Percentiles rank a stretch among this genome's conserved stretches.
Conservation (phyloP, 2,888 invertebrate species). For the Eristalinus aeneus region DNA sequence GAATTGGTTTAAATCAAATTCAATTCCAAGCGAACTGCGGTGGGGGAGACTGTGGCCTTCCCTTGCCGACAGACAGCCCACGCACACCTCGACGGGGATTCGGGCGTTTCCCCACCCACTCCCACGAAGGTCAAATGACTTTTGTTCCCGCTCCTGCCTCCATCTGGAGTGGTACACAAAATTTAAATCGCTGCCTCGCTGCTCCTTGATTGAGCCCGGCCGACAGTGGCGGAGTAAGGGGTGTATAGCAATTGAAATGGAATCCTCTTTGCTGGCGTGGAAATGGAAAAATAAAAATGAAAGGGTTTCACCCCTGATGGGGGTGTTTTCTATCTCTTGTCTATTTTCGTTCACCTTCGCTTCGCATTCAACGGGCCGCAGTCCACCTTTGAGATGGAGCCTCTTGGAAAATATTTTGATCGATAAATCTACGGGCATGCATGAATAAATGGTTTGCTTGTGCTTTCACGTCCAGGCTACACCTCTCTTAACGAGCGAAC, state of each 20-base stretch:
- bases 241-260: not conserved
- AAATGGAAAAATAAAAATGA: not conserved
- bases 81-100: not conserved
- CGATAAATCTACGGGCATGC: not conserved
- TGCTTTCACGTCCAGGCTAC: not conserved
- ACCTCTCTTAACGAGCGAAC: not conserved
- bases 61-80: not conserved
- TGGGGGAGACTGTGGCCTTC: slow-evolving; percentile 5
- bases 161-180: not conserved
- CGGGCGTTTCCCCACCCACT: not conserved
- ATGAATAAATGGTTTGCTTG: not conserved
- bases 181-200: not conserved
- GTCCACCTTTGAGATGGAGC: not conserved
- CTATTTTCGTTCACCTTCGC: not conserved
- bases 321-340: not conserved
- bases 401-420: not conserved
- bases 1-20: slow-evolving; percentile 48
- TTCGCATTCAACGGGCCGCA: not conserved
- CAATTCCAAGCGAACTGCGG: slow-evolving; percentile 43
- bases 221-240: not conserved
- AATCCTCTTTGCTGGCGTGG: not conserved
- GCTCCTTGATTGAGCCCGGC: not conserved
- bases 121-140: not conserved
- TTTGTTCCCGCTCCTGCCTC: not conserved
- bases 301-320: not conserved